Evolutionary conservation across 2,113 vertebrate species (phyloP), one percentile per base, ranked within the genome.

Genomic region (Nycticorax nycticorax): DNA sequence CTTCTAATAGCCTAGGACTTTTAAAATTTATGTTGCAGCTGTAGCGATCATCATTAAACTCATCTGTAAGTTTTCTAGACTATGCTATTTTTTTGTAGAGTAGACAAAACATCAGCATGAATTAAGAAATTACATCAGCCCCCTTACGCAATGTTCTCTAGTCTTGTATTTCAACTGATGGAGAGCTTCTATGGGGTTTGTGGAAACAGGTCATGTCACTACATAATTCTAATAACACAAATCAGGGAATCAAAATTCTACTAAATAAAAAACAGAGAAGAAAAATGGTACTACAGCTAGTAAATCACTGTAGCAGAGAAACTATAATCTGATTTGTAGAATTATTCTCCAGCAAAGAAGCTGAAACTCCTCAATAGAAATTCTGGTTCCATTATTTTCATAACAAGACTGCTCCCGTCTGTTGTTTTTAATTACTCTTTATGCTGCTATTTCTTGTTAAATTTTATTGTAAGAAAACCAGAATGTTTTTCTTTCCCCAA

Each of bases 71-170:
- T 92, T 92, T 76, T 83, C 53, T 87, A 91, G 69, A 92, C 43
- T 20, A 22, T 22, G 41, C 13, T 89, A 6, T 35, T 48, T 73
- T 96, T 94, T 86, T 53, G 14, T 89, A 43, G n/a, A 93, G 68
- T 66, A 95, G 43, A 95, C 30, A 89, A 88, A 93, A 73, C 41
- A 75, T 69, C 48, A 82, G 28, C 60, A 81, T 69, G 69, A 93
- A 85, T 72, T 22, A 5, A 84, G 53, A 91, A 93, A 75, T 68
- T 2, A 92, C 86, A 84, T 75, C 48, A 84, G 28, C 26, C 9
- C 41, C 28, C 80, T 93, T 93, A 74, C 89, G 33, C 9, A 60
- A 32, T 33, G 43, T 80, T 91, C 50, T 59, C 55, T 67, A 59
- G 41, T 84, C 60, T 81, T 56, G 4, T 30, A 45, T 75, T 84